Base-by-base conservation (phyloP, 30 jellyfish, hydroid and myxozoan genomes). In the Cassiopea andromeda region DNA sequence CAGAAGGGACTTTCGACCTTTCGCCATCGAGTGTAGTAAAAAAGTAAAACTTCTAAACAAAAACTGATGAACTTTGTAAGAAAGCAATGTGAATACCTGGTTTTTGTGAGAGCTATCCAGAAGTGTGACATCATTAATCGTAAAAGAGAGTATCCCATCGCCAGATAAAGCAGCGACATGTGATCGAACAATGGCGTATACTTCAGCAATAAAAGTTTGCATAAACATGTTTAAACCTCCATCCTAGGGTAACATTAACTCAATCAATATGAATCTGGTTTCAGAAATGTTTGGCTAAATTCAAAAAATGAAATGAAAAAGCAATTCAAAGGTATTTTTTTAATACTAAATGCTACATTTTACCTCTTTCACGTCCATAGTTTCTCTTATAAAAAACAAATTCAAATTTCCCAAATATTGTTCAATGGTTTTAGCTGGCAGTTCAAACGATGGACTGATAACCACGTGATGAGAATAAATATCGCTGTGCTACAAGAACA, bases 351-450 rank as follows among this genome's bases (percentile, higher is more conserved):
- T 3, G 38, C 64, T 50, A 50, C 15, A 19, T 3, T 82, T 48
- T 47, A 95, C 99, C 98, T 95, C 99, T 88, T 95, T 95, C 15
- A 95, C 92, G 1, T 96, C 73, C 2, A 94, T 91, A 46, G 96
- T 95, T 91, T 95, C 99, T 77, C 99, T 78, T 46, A 95, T 92
- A 18, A 95, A 81, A 70, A 95, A 95, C 59, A 95, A 48, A 72
- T 91, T 92, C 81, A 95, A 43, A 57, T 95, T 71, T 2, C 99
- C 99, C 60, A 95, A 86, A 77, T 87, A 95, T 66, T 94, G 89
- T 58, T 72, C 87, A 59, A 95, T 72, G 5, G 8, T 7, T 74
- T 64, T 69, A 70, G 83, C 54, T 18, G 98, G 98, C 14, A 92
- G 75, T 9, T 89, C 89, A 15, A 92, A 88, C 82, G 82, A 43